Percentiles rank a stretch among this genome's conserved stretches.
phyloP scores from a whole-genome alignment of 2,888 invertebrate genomes.

The Diadegma fenestrale region DNA sequence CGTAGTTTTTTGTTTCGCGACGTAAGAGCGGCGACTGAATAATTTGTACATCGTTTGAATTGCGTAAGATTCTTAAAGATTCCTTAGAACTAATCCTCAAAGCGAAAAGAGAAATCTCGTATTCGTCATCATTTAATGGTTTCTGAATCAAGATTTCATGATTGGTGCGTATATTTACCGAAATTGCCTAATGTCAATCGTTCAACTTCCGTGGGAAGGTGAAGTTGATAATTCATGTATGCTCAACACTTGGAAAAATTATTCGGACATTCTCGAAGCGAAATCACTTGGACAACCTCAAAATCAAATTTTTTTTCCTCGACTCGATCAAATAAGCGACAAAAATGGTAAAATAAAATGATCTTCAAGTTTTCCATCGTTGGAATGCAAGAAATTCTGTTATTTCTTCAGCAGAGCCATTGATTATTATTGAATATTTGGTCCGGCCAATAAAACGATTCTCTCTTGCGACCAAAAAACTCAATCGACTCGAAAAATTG shows the following conservation, averaged over 20 bases:
- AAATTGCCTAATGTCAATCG: slow-evolving; percentile 18
- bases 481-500: no score
- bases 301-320: not conserved
- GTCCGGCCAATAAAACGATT: no score
- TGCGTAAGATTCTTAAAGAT: slow-evolving; percentile 16
- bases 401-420: no score
- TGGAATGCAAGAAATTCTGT: no score
- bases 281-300: not conserved
- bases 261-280: not conserved
- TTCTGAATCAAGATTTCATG: slow-evolving; percentile 17
- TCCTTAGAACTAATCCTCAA: not conserved
- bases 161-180: slow-evolving; percentile 34
- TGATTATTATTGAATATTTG: no score
- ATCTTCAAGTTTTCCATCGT: not conserved
- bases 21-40: not conserved
- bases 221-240: not conserved
- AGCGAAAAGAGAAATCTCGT: slow-evolving; percentile 30
- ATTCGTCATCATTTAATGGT: slow-evolving; percentile 18
- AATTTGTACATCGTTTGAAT: not conserved
- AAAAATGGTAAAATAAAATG: no score
- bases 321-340: not conserved
- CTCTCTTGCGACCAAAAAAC: no score
- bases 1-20: not conserved
- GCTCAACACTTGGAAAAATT: slow-evolving; percentile 16
- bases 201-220: not conserved